Percentiles rank a stretch among this genome's conserved stretches.
phyloP scores from a whole-genome alignment of 2,888 invertebrate genomes.

The Sphecodes monilicornis region DNA sequence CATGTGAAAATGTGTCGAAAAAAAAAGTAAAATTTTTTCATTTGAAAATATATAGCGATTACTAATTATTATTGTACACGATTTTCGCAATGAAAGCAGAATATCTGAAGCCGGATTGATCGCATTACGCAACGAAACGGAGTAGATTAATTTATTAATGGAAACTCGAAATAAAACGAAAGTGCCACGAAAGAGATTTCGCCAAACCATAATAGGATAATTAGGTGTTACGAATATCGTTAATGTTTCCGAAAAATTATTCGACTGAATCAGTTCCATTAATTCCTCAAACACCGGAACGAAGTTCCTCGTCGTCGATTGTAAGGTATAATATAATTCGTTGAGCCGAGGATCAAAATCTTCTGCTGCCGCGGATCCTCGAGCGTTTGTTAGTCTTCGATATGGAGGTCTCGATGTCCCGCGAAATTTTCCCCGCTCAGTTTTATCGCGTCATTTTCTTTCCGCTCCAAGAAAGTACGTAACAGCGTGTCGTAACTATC shows the following conservation, averaged over 20 bases:
- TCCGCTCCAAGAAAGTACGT: slow-evolving; percentile 15
- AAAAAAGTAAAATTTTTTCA: no score
- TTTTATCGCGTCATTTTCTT: slow-evolving; percentile 30
- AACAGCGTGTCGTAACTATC: slow-evolving; percentile 51
- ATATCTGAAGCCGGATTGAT: not conserved
- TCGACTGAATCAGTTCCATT: not conserved
- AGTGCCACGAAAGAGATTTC: not conserved
- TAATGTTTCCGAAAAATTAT: not conserved
- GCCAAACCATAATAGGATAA: not conserved
- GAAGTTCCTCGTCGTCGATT: not conserved
- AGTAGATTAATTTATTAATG: not conserved
- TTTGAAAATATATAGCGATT: no score
- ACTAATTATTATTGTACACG: not conserved
- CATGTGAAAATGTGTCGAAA: no score
- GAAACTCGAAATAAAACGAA: not conserved
- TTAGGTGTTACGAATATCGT: not conserved
- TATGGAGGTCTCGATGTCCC: slow-evolving; percentile 11
- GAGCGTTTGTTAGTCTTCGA: not conserved
- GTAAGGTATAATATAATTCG: not conserved
- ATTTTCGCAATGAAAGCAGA: not conserved
- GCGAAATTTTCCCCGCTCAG: slow-evolving; percentile 25
- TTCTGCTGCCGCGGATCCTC: not conserved
- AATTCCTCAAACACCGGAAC: not conserved
- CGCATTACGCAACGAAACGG: not conserved
- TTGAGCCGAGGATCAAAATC: not conserved